Percentiles rank a stretch among this genome's conserved stretches.
Conservation (phyloP, 1,140 invertebrate genomes). For the Drosophila subobscura region DNA sequence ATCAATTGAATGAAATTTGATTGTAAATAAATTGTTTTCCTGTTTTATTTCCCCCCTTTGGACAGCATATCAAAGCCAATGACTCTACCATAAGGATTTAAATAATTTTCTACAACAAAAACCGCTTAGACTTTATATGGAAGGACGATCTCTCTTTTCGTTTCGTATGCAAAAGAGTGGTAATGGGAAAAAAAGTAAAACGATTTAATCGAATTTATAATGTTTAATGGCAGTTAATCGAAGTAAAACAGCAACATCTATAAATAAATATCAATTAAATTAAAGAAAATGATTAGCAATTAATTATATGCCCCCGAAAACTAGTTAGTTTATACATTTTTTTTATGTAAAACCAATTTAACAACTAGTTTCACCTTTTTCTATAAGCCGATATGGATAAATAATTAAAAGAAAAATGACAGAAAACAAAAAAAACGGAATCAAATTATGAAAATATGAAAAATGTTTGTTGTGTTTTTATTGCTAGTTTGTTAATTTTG, state of each 20-base stretch:
- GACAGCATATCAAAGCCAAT: conserved; percentile 66
- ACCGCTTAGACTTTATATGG: conserved; percentile 25
- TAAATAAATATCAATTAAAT: conserved; percentile 76
- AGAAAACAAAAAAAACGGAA: conserved; percentile 18
- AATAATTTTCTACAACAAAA: conserved; percentile 52
- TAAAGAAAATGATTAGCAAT: conserved; percentile 65
- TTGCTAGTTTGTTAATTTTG: not conserved
- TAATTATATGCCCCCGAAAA: conserved; percentile 56
- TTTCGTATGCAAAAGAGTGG: conserved; percentile 40
- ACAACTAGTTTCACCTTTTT: conserved; percentile 68
- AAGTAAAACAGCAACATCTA: conserved; percentile 42
- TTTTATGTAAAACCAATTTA: conserved; percentile 72
- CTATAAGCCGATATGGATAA: conserved; percentile 77
- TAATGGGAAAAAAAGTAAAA: conserved; percentile 40
- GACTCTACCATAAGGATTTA: conserved; percentile 54
- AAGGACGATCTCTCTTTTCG: conserved; percentile 35
- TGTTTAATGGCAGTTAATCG: conserved; percentile 78
- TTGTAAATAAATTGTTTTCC: conserved; percentile 62
- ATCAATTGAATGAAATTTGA: conserved; percentile 23
- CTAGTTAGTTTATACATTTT: conserved; percentile 79
- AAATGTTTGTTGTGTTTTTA: conserved; percentile 23
- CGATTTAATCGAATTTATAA: conserved; percentile 83
- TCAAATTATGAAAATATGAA: conserved; percentile 72
- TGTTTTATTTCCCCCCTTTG: conserved; percentile 39
- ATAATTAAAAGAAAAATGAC: conserved; percentile 58